These are phyloP conservation scores for Crypturellus undulatus DNA, from an alignment of 2,113 vertebrate genomes.

Conservation along the genomic window DNA sequence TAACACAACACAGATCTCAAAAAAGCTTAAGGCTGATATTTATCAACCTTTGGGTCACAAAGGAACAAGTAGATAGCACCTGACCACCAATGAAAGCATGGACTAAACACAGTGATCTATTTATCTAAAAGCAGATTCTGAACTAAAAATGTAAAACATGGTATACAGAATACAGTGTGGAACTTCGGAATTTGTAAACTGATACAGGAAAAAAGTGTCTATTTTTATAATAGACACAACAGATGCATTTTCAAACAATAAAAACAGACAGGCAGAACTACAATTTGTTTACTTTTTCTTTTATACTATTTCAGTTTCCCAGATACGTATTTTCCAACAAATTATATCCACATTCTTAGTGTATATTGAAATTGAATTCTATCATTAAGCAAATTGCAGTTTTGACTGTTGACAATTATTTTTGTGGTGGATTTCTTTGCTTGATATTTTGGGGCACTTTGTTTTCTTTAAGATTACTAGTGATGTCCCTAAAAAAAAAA, in stretches of 20 bases:
- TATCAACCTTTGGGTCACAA: not conserved
- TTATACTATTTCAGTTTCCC: not conserved
- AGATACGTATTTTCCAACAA: not conserved
- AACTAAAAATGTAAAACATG: not conserved
- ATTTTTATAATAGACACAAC: not conserved
- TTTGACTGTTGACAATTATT: not conserved
- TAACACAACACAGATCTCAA: not conserved
- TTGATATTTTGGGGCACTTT: fast-evolving
- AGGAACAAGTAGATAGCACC: not conserved
- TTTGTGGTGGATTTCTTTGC: not conserved
- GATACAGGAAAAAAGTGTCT: not conserved
- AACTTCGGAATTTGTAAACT: not conserved
- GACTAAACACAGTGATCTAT: not conserved
- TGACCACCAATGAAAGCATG: not conserved
- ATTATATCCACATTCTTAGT: not conserved
- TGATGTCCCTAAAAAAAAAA: not conserved
- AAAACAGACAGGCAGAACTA: not conserved
- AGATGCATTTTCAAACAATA: not conserved
- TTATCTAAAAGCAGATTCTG: not conserved
- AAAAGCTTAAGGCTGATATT: not conserved
- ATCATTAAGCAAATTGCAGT: not conserved
- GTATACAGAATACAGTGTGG: fast-evolving
- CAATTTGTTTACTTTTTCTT: not conserved
- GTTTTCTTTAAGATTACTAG: not conserved
- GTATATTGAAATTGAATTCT: not conserved